These are phyloP conservation scores for Mantis religiosa DNA, from an alignment of 2,888 invertebrate species.

Conservation along the genomic window DNA sequence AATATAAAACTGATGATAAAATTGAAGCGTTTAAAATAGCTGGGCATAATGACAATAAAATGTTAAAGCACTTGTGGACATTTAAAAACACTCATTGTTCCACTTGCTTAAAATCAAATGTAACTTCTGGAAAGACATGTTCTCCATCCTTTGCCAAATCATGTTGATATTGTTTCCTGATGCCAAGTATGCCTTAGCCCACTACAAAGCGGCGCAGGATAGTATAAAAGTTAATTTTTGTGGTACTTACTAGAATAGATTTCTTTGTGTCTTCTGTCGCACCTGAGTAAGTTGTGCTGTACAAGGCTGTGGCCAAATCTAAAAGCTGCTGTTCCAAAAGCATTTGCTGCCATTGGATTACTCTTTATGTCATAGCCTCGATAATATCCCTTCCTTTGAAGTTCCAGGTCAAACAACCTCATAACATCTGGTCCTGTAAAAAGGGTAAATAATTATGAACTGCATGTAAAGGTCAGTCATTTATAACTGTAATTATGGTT, in stretches of 20 bases:
- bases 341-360: slow-evolving; percentile 72
- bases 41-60: too few relatives aligned
- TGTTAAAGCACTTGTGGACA: too few relatives aligned
- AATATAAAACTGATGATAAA: too few relatives aligned
- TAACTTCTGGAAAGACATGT: too few relatives aligned
- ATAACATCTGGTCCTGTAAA: slow-evolving; percentile 64
- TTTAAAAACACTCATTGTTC: too few relatives aligned
- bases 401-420: slow-evolving; percentile 68
- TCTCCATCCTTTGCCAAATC: too few relatives aligned
- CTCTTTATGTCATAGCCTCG: slow-evolving; percentile 63
- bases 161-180: too few relatives aligned
- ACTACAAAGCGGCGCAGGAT: too few relatives aligned
- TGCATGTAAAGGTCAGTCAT: background rate
- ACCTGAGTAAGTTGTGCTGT: slow-evolving; percentile 70
- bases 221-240: background rate
- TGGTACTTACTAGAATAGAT: slow-evolving; percentile 60
- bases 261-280: slow-evolving; percentile 47
- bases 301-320: slow-evolving; percentile 85
- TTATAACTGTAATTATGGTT: too few relatives aligned
- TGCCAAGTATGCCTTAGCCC: too few relatives aligned
- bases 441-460: background rate
- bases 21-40: too few relatives aligned
- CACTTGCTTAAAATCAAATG: too few relatives aligned
- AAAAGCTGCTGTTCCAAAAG: slow-evolving; percentile 78
- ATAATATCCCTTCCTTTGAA: slow-evolving; percentile 64